phyloP scores from a whole-genome alignment of 2,888 invertebrate genomes.

The Globia sparganii region DNA sequence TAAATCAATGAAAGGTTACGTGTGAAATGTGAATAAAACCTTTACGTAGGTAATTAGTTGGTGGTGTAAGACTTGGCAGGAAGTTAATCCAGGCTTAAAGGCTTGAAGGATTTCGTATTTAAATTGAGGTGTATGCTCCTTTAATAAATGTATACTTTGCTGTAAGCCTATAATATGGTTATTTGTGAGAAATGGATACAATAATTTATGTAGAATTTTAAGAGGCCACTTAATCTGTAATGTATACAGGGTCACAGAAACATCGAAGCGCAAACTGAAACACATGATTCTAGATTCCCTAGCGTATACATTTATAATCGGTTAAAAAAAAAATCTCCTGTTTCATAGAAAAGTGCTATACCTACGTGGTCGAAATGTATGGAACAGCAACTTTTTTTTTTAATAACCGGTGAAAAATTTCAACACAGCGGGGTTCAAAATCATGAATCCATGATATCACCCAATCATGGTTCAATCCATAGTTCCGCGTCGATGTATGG shows the following conservation, averaged over 20 bases:
- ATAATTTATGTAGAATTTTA: constrained; percentile 5
- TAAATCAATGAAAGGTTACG: constrained; percentile 43
- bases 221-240: neutral
- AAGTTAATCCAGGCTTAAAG: constrained; percentile 40
- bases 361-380: too few relatives aligned
- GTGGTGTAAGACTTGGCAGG: constrained; percentile 34
- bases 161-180: constrained; percentile 23
- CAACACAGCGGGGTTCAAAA: too few relatives aligned
- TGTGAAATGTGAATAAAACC: constrained; percentile 52
- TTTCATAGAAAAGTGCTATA: too few relatives aligned
- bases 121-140: constrained; percentile 40
- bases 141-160: constrained; percentile 32
- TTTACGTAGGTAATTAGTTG: constrained; percentile 40
- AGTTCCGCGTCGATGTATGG: too few relatives aligned
- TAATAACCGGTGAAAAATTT: too few relatives aligned
- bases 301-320: too few relatives aligned
- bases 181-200: constrained; percentile 10
- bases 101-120: constrained; percentile 45
- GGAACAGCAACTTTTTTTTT: too few relatives aligned
- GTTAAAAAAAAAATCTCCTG: too few relatives aligned
- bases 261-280: too few relatives aligned
- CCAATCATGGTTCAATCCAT: too few relatives aligned
- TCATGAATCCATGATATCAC: too few relatives aligned
- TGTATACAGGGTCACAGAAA: neutral
- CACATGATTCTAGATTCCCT: too few relatives aligned